Conservation (phyloP, 1,140 invertebrate genomes). For the Nylanderia fulva region DNA sequence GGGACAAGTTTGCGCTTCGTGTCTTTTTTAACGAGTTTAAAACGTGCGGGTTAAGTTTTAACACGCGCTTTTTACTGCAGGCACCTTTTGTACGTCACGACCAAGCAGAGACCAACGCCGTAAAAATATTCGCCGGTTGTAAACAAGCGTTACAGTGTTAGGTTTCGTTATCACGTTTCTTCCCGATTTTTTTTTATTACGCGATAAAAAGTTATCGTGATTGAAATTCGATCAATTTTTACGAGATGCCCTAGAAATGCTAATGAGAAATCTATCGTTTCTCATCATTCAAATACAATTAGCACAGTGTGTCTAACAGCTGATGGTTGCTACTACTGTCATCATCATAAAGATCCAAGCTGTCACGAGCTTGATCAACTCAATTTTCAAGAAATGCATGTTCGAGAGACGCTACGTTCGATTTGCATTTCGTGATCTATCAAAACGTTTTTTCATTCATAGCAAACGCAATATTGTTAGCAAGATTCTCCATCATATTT, state of each 20-base stretch:
- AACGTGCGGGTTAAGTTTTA: slow-evolving; percentile 28
- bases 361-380: slow-evolving; percentile 29
- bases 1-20: slow-evolving; percentile 37
- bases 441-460: slow-evolving; percentile 15
- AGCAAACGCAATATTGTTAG: not conserved
- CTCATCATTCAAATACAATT: slow-evolving; percentile 24
- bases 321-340: slow-evolving; percentile 43
- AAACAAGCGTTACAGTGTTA: not conserved
- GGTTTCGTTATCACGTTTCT: not conserved
- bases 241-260: not conserved
- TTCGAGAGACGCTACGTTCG: not conserved
- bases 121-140: slow-evolving; percentile 50
- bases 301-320: not conserved
- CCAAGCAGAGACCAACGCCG: slow-evolving; percentile 13
- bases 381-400: not conserved
- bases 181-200: not conserved
- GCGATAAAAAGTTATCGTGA: slow-evolving; percentile 25
- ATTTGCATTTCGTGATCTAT: slow-evolving; percentile 23
- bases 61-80: slow-evolving; percentile 45
- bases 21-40: slow-evolving; percentile 57
- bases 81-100: not conserved
- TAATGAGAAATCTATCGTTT: not conserved
- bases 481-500: not conserved
- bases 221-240: not conserved
- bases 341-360: slow-evolving; percentile 19